Percentiles rank a stretch among this genome's conserved stretches.
These are phyloP conservation scores for Leucania comma DNA, from an alignment of 2,888 invertebrate genomes.

Conservation along the genomic window DNA sequence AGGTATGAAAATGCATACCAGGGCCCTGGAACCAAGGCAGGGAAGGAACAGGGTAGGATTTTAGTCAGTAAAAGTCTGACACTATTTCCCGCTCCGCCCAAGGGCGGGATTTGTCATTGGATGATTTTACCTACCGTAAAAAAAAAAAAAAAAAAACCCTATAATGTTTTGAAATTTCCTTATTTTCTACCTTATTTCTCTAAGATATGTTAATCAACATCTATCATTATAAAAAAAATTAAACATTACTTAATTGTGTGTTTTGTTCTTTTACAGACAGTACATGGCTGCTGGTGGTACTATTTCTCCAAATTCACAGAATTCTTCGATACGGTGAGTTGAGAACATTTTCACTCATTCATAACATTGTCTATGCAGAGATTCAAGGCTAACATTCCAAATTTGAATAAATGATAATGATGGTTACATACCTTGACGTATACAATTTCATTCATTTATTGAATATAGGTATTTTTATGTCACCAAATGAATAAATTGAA, in stretches of 20 bases:
- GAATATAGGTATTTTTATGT: background rate
- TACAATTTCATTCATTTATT: background rate
- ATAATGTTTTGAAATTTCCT: too few relatives aligned
- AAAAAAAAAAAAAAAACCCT: too few relatives aligned
- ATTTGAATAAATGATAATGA: background rate
- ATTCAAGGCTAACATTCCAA: background rate
- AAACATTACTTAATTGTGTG: background rate
- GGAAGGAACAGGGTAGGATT: too few relatives aligned
- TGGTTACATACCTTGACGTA: background rate
- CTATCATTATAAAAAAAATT: too few relatives aligned
- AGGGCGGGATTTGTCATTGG: too few relatives aligned
- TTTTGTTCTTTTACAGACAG: constrained; percentile 92
- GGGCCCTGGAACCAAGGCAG: too few relatives aligned
- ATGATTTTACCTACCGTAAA: too few relatives aligned
- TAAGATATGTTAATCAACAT: background rate
- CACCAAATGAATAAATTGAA: background rate
- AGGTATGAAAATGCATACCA: too few relatives aligned
- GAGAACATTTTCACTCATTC: background rate
- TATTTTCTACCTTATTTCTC: background rate
- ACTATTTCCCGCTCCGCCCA: too few relatives aligned
- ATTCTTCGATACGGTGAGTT: constrained; percentile 96
- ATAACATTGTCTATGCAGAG: background rate
- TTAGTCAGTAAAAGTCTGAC: too few relatives aligned
- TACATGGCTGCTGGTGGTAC: constrained; percentile 97
- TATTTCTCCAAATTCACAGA: constrained; percentile 98